Base-by-base conservation (phyloP, 2,113 vertebrate genomes). In the Carassius gibelio region DNA sequence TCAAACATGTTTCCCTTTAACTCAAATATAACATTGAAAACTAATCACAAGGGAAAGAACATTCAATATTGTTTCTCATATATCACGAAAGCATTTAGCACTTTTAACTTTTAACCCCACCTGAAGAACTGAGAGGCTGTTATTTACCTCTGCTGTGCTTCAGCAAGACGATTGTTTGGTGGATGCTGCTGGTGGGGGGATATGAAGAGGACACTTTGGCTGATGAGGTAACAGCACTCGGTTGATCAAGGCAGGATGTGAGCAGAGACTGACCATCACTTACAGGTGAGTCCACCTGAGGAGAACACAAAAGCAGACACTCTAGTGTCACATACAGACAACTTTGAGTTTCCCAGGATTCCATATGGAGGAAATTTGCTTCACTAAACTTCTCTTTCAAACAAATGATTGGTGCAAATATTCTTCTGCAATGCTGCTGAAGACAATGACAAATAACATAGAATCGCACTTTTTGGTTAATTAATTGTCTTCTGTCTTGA, bases 141-240 rank as follows among this genome's bases (percentile, higher is more conserved):
- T 38, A 23, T 82, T 82, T 94, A 99, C 97, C 97, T 98, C 97
- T 94, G 92, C 96, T 97, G 90, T 99, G 97, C 84, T 99, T 98
- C 89, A 98, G 92, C 84, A 99, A 95, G 80, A 99, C 97, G 68
- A 98, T 97, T 55, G 97, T 99, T 34, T 98, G 97, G 85, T 98
- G 98, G 85, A 97, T 96, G 0, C 93, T 93, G 8, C 96, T 98
- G 1, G 96, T 97, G 87, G 96, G 96, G 1, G 97, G 96, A 87
- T 98, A 97, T 55, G 93, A 95, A 66, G 95, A 96, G 19, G 94
- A 93, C 1, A 93, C 88, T 59, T 93, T 94, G 94, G 92, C 92
- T 76, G 92, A 84, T 19, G 94, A 90, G 10, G 90, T 85, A 59
- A 95, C 88, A 38, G 91, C 91, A 81, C 85, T 87, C 45, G 92